Evolutionary conservation across 2,888 invertebrate genomes (phyloP).

Genomic region (Ditula angustiorana): DNA sequence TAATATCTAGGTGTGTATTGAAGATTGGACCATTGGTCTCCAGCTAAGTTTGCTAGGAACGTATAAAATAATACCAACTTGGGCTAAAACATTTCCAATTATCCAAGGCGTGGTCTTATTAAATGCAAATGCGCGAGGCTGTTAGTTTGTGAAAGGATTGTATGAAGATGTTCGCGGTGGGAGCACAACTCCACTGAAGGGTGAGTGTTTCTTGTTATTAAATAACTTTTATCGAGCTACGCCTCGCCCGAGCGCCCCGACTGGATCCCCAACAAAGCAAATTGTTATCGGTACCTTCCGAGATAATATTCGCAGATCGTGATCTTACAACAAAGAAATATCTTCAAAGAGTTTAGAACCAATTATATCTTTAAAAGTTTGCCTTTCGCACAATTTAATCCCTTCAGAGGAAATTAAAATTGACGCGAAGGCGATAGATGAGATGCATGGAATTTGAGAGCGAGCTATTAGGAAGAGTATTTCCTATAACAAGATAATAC

Average conservation of each 20-base stretch:
- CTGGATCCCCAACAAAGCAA: conserved; percentile 45
- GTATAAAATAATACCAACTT: neutral
- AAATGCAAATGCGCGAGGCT: conserved; percentile 13
- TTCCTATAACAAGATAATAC: neutral
- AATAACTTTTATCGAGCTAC: conserved; percentile 80
- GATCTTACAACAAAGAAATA: conserved; percentile 29
- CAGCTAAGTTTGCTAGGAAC: neutral
- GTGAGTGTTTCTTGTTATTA: conserved; percentile 76
- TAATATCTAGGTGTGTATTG: neutral
- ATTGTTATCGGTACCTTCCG: conserved; percentile 23
- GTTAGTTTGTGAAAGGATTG: conserved; percentile 33
- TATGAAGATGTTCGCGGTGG: conserved; percentile 29
- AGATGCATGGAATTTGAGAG: neutral
- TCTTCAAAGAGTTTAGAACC: conserved; percentile 30
- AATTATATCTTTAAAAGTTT: conserved; percentile 25
- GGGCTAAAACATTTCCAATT: neutral
- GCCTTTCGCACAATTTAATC: conserved; percentile 15
- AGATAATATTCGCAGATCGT: conserved; percentile 24
- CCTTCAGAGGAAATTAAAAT: conserved; percentile 11
- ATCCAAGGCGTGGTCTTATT: conserved; percentile 7
- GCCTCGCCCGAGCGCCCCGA: conserved; percentile 51
- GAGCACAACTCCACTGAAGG: conserved; percentile 47
- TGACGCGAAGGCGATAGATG: conserved; percentile 6
- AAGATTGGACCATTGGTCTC: neutral
- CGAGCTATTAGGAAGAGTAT: neutral